Percentiles rank a stretch among this genome's conserved stretches.
phyloP scores from a whole-genome alignment of 2,888 invertebrate species.

The Monopis laevigella region DNA sequence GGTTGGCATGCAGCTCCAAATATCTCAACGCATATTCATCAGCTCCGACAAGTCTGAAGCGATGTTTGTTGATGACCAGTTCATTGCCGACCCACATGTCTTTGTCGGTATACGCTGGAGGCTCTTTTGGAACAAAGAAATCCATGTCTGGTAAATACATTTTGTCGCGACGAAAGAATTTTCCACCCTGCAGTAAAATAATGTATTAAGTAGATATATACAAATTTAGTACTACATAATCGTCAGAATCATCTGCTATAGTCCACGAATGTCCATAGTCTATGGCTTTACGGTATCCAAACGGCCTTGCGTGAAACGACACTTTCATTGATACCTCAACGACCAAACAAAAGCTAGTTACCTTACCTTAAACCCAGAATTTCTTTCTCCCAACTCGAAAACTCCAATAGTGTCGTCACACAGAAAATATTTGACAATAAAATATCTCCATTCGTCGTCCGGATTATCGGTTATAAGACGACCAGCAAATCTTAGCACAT shows the following conservation, averaged over 20 bases:
- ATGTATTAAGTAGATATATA: too few species aligned
- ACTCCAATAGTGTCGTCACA: conserved; percentile 87
- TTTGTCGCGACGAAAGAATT: conserved; percentile 74
- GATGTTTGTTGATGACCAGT: conserved; percentile 78
- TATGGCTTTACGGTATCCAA: too few species aligned
- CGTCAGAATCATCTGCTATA: too few species aligned
- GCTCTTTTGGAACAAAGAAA: conserved; percentile 75
- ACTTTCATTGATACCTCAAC: too few species aligned
- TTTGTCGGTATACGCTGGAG: conserved; percentile 77
- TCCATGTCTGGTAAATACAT: conserved; percentile 80
- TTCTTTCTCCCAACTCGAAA: conserved; percentile 78
- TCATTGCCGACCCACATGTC: conserved; percentile 88
- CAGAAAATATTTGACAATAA: conserved; percentile 83
- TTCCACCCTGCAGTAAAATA: conserved; percentile 52
- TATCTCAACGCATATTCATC: conserved; percentile 89
- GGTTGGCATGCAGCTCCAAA: conserved; percentile 80
- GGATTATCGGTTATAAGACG: conserved; percentile 77
- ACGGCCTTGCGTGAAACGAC: too few species aligned
- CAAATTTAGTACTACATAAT: too few species aligned
- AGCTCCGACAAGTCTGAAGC: conserved; percentile 81
- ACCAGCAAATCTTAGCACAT: conserved; percentile 81
- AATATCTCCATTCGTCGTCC: conserved; percentile 72
- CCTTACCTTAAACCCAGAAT: conserved; percentile 69
- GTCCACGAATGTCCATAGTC: too few species aligned
- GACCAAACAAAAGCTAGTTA: too few species aligned